Percentiles rank a stretch among this genome's conserved stretches.
phyloP scores from a whole-genome alignment of 2,888 invertebrate species.

The Callyntrura sp. region DNA sequence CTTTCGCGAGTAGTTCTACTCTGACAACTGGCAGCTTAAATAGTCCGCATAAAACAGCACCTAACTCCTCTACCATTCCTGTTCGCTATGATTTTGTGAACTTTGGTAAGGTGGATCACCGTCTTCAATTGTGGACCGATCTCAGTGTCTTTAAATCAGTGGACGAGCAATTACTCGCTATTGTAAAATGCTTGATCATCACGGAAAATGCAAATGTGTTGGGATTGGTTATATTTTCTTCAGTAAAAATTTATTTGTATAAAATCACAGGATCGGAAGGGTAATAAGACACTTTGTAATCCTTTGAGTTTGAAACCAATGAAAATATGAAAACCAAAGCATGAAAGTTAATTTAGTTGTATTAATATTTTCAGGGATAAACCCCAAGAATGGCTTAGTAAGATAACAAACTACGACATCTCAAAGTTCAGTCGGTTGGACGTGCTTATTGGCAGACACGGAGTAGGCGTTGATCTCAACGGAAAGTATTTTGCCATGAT shows the following conservation, averaged over 20 bases:
- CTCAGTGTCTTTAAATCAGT: constrained; percentile 81
- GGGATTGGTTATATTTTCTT: constrained; percentile 82
- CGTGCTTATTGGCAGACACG: constrained; percentile 83
- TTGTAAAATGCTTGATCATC: constrained; percentile 81
- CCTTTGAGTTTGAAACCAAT: neutral
- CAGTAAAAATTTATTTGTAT: constrained; percentile 81
- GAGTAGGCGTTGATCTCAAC: constrained; percentile 82
- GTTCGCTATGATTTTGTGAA: constrained; percentile 82
- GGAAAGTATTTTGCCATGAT: constrained; percentile 83
- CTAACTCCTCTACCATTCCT: constrained; percentile 63
- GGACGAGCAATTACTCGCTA: constrained; percentile 80
- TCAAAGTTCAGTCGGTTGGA: constrained; percentile 80
- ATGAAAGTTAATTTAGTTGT: constrained; percentile 9
- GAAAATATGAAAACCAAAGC: neutral
- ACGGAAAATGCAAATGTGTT: constrained; percentile 75
- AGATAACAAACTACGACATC: constrained; percentile 78
- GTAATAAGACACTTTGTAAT: constrained; percentile 53
- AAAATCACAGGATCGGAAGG: constrained; percentile 82
- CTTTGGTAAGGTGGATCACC: constrained; percentile 82
- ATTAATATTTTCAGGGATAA: constrained; percentile 77
- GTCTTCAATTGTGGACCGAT: constrained; percentile 82
- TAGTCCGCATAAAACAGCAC: constrained; percentile 58
- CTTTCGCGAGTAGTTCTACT: constrained; percentile 75
- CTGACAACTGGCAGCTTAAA: constrained; percentile 70
- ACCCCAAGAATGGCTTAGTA: constrained; percentile 83